Percentiles rank a stretch among this genome's conserved stretches.
Conservation (phyloP, 2,888 invertebrate species). For the Scotopteryx bipunctaria region DNA sequence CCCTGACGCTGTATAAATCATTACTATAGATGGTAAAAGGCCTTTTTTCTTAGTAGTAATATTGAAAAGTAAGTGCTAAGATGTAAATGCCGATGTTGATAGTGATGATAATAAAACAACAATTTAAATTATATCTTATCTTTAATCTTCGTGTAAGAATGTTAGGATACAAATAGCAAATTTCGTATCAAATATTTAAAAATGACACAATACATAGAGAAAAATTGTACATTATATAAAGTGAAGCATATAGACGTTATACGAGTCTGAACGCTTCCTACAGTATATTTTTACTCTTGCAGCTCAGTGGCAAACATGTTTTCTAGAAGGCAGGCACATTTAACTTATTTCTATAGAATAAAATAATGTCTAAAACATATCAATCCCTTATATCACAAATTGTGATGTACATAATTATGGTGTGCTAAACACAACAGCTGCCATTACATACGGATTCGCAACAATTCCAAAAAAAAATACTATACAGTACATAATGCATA, state of each 20-base stretch:
- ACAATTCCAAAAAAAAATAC: neutral
- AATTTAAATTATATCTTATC: constrained; percentile 53
- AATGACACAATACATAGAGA: constrained; percentile 69
- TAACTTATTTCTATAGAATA: constrained; percentile 63
- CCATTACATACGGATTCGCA: constrained; percentile 44
- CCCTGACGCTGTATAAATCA: too few relatives aligned
- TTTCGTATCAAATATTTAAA: constrained; percentile 77
- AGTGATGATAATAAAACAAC: constrained; percentile 43
- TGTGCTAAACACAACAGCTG: constrained; percentile 53
- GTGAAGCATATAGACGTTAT: constrained; percentile 54
- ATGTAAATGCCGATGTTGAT: too few relatives aligned
- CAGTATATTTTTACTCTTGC: constrained; percentile 37
- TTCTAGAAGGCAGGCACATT: constrained; percentile 63
- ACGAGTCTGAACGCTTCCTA: constrained; percentile 42
- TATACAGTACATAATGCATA: too few relatives aligned
- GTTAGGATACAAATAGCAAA: constrained; percentile 74
- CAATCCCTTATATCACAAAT: constrained; percentile 68
- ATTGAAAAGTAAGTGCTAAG: too few relatives aligned
- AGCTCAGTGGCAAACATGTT: constrained; percentile 32
- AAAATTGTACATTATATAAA: constrained; percentile 73
- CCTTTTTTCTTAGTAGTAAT: too few relatives aligned
- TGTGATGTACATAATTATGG: constrained; percentile 72
- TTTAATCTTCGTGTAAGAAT: constrained; percentile 77
- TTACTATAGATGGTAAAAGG: too few relatives aligned
- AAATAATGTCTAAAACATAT: constrained; percentile 63